These are phyloP conservation scores for Helleia helle DNA, from an alignment of 2,888 invertebrate genomes.

Conservation along the genomic window DNA sequence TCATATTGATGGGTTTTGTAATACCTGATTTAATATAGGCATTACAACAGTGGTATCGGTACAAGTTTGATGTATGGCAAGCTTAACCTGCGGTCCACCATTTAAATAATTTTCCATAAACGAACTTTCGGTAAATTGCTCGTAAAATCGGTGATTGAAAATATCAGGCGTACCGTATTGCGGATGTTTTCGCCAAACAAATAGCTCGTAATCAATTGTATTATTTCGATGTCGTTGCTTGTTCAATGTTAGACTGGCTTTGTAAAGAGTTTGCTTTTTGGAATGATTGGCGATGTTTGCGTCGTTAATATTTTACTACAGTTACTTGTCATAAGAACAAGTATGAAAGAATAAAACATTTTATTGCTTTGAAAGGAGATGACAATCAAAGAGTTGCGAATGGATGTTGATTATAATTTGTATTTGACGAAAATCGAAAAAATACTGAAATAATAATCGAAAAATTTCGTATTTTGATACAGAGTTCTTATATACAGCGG, in stretches of 20 bases:
- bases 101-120: slow-evolving; percentile 29
- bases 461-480: too few relatives aligned
- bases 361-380: too few relatives aligned
- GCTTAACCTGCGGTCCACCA: slow-evolving; percentile 11
- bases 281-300: not conserved
- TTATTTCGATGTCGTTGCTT: slow-evolving; percentile 36
- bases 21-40: slow-evolving; percentile 2
- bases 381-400: too few relatives aligned
- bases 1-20: not conserved
- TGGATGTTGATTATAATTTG: too few relatives aligned
- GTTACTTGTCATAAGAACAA: too few relatives aligned
- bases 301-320: not conserved
- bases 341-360: too few relatives aligned
- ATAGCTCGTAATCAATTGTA: slow-evolving; percentile 48
- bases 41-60: not conserved
- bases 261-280: slow-evolving; percentile 4
- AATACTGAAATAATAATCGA: too few relatives aligned
- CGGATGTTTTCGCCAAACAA: slow-evolving; percentile 43
- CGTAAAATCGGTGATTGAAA: slow-evolving; percentile 48
- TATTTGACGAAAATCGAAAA: too few relatives aligned
- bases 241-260: slow-evolving; percentile 15
- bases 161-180: slow-evolving; percentile 38
- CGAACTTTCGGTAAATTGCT: slow-evolving; percentile 36
- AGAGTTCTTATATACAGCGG: too few relatives aligned
- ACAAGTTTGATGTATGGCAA: slow-evolving; percentile 10